These are phyloP conservation scores for Mionectes macconnelli DNA, from an alignment of 2,113 vertebrate species.

Conservation along the genomic window DNA sequence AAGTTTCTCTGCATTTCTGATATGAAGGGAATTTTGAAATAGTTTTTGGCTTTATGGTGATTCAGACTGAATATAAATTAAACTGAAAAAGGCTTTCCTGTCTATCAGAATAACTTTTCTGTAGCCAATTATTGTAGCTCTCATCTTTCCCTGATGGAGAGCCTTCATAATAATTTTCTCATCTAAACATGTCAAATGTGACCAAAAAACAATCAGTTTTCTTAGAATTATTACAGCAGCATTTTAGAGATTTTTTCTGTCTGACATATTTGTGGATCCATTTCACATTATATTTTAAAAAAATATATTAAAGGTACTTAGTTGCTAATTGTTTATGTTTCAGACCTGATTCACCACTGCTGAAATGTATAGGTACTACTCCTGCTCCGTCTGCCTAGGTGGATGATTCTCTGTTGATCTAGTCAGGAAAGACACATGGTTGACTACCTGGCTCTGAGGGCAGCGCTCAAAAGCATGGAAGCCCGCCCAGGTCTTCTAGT, in stretches of 20 bases:
- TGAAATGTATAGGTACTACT: not conserved
- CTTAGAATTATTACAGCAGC: not conserved
- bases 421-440: not conserved
- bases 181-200: not conserved
- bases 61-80: not conserved
- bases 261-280: not conserved
- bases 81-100: not conserved
- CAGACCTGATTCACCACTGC: not conserved
- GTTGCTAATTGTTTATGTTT: not conserved
- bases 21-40: not conserved
- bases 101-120: not conserved
- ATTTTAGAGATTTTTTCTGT: not conserved
- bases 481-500: not conserved
- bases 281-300: not conserved
- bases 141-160: not conserved
- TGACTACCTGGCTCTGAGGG: not conserved
- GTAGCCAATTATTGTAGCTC: not conserved
- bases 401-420: not conserved
- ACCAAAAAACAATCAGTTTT: not conserved
- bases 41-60: not conserved
- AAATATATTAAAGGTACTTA: not conserved
- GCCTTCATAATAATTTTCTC: not conserved
- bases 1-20: constrained; percentile 4
- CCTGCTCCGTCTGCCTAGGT: not conserved
- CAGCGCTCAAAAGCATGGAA: not conserved